A percentile compares a stretch with the other conserved stretches of the same genome.
phyloP scores from a whole-genome alignment of 2,888 invertebrate species.

The Candidula unifasciata region DNA sequence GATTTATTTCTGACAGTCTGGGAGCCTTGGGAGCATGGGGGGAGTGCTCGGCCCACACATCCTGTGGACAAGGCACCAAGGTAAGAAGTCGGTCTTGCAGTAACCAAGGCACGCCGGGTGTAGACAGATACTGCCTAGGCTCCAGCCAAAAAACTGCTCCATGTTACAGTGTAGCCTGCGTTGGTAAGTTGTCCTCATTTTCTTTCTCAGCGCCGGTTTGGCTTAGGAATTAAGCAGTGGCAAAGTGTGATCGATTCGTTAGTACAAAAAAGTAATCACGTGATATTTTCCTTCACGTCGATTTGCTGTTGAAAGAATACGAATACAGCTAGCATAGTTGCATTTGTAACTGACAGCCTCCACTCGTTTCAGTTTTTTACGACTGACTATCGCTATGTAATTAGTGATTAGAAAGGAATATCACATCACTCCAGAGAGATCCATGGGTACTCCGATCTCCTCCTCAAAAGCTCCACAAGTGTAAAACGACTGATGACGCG shows the following conservation, averaged over 20 bases:
- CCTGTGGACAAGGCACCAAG: constrained; percentile 71
- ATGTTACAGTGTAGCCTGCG: constrained; percentile 64
- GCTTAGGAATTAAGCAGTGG: background rate
- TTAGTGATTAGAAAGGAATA: too few species aligned
- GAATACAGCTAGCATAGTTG: too few species aligned
- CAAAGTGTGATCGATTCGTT: background rate
- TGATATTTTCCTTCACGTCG: too few species aligned
- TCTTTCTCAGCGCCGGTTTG: background rate
- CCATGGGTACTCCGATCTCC: too few species aligned
- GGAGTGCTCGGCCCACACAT: constrained; percentile 65
- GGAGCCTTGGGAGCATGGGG: constrained; percentile 73
- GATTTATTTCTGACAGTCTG: constrained; percentile 64
- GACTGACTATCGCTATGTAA: too few species aligned
- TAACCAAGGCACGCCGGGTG: constrained; percentile 67
- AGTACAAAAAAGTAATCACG: background rate
- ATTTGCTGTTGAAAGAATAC: too few species aligned
- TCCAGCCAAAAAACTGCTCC: constrained; percentile 62
- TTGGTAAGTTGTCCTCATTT: constrained; percentile 57
- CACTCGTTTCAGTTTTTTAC: too few species aligned
- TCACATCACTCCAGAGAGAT: too few species aligned
- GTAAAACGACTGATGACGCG: too few species aligned
- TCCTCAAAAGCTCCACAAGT: too few species aligned
- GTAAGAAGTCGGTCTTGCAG: constrained; percentile 66
- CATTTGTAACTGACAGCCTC: too few species aligned
- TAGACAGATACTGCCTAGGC: constrained; percentile 69